phyloP scores from a whole-genome alignment of 2,888 invertebrate genomes.

The Tachina lurida region DNA sequence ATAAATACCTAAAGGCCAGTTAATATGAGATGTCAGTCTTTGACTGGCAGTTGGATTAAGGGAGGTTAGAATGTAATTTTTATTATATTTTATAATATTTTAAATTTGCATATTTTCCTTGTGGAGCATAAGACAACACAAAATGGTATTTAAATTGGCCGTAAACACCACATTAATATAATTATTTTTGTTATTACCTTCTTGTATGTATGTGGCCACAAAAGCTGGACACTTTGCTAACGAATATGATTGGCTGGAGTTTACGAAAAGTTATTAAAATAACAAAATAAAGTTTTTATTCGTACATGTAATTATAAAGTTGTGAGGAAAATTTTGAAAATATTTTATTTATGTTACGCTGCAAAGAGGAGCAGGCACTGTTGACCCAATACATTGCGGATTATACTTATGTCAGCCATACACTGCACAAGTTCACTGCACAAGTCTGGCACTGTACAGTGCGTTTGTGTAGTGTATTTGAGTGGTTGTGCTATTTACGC shows the following conservation, averaged over 20 bases:
- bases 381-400: too few relatives aligned
- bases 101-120: slow-evolving; percentile 72
- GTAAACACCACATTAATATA: slow-evolving; percentile 81
- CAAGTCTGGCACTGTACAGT: too few relatives aligned
- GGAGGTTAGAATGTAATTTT: slow-evolving; percentile 58
- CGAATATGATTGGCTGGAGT: background rate
- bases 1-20: slow-evolving; percentile 71
- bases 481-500: too few relatives aligned
- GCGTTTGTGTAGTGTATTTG: too few relatives aligned
- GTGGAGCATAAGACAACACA: slow-evolving; percentile 27
- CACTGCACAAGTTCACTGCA: too few relatives aligned
- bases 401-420: background rate
- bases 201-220: background rate
- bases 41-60: slow-evolving; percentile 60
- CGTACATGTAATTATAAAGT: background rate
- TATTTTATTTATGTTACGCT: background rate
- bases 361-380: too few relatives aligned
- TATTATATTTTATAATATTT: slow-evolving; percentile 5
- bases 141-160: slow-evolving; percentile 78
- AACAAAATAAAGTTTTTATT: background rate
- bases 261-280: background rate
- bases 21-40: slow-evolving; percentile 48
- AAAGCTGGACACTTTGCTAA: background rate
- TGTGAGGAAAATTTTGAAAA: background rate
- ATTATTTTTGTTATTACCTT: slow-evolving; percentile 71